Conservation (phyloP, 1,140 invertebrate species). For the Pristionchus pacificus region DNA sequence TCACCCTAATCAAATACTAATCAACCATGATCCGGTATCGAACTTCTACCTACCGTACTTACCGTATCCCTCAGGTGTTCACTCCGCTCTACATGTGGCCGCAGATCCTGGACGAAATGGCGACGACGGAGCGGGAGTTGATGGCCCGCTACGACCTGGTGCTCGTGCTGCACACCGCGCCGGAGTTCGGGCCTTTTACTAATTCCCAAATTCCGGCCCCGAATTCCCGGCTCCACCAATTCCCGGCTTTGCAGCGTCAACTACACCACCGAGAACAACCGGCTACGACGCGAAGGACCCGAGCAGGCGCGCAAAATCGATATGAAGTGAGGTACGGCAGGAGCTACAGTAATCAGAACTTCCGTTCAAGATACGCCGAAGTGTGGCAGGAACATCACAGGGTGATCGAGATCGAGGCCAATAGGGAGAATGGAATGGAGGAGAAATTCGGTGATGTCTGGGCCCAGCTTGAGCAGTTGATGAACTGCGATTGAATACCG, state of each 20-base stretch:
- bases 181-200: not conserved
- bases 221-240: too few species aligned
- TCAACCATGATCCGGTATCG: too few species aligned
- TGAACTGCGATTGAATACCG: not conserved
- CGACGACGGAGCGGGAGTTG: not conserved
- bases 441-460: not conserved
- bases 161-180: not conserved
- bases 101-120: not conserved
- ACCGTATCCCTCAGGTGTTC: not conserved
- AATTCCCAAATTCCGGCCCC: too few species aligned
- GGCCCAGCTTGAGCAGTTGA: not conserved
- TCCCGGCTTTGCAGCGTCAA: not conserved
- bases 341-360: not conserved
- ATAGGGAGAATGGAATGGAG: not conserved
- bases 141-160: not conserved
- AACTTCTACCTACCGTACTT: too few species aligned
- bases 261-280: not conserved
- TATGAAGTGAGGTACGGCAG: not conserved
- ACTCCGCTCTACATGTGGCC: not conserved
- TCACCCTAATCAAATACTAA: too few species aligned
- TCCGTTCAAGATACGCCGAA: not conserved
- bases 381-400: not conserved
- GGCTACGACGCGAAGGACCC: not conserved
- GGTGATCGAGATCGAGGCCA: not conserved
- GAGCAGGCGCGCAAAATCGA: not conserved